Percentiles rank a stretch among this genome's conserved stretches.
Conservation (phyloP, 2,797 vertebrate genomes). For the Semaprochilodus insignis region DNA sequence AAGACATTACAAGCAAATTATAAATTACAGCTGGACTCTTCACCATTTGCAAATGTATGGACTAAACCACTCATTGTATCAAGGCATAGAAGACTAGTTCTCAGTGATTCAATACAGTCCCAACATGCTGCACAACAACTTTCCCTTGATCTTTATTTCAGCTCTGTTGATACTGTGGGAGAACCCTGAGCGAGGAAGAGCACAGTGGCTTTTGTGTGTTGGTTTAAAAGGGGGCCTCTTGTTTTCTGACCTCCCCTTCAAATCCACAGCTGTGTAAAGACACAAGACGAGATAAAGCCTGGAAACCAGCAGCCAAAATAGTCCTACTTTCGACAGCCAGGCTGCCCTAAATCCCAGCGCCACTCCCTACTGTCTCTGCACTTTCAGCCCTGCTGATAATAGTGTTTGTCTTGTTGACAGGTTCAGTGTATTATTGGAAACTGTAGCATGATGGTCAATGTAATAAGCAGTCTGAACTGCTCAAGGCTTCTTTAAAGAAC, state of each 20-base stretch:
- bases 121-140: neutral
- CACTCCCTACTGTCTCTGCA: neutral
- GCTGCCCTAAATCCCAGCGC: conserved; percentile 19
- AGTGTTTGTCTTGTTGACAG: conserved; percentile 17
- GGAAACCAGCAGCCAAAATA: conserved; percentile 31
- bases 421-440: conserved; percentile 9
- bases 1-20: too few relatives aligned
- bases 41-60: too few relatives aligned
- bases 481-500: neutral
- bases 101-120: neutral
- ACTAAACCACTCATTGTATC: too few relatives aligned
- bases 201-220: conserved; percentile 4
- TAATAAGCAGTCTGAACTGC: neutral
- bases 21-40: too few relatives aligned
- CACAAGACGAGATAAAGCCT: conserved; percentile 13
- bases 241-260: conserved; percentile 8
- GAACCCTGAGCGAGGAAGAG: neutral
- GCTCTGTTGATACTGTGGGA: neutral
- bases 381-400: conserved; percentile 16
- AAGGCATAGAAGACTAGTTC: too few relatives aligned
- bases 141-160: neutral
- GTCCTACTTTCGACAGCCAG: neutral
- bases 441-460: neutral
- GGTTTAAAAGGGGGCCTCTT: neutral
- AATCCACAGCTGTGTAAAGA: conserved; percentile 31